Percentiles rank a stretch among this genome's conserved stretches.
These are phyloP conservation scores for Rhagium mordax DNA, from an alignment of 2,888 invertebrate genomes.

Conservation along the genomic window DNA sequence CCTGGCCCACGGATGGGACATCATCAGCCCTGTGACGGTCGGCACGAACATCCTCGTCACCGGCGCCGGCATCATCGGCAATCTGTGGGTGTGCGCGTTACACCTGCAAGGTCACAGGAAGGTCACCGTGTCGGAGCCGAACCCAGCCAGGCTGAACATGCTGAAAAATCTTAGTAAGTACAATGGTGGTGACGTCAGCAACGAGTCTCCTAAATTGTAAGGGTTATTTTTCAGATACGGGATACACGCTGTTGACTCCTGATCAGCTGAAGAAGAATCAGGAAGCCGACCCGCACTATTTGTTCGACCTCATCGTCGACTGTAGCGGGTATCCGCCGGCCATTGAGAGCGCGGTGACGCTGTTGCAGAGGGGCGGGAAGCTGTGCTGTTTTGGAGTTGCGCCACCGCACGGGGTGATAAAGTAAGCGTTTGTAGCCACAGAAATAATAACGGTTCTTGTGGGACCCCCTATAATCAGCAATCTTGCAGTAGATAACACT, in stretches of 20 bases:
- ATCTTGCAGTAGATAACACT: too few species aligned
- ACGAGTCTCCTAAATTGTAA: too few species aligned
- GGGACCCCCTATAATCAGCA: too few species aligned
- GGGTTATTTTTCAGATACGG: slow-evolving; percentile 76
- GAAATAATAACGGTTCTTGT: background rate
- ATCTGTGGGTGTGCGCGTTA: slow-evolving; percentile 77
- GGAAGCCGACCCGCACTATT: slow-evolving; percentile 65
- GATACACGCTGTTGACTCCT: slow-evolving; percentile 74
- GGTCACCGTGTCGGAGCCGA: slow-evolving; percentile 81
- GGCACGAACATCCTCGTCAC: slow-evolving; percentile 77
- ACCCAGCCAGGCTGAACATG: slow-evolving; percentile 71
- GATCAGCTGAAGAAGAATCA: slow-evolving; percentile 70
- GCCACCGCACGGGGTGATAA: slow-evolving; percentile 71
- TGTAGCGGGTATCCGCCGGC: slow-evolving; percentile 82
- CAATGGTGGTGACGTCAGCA: too few species aligned
- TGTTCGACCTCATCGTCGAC: slow-evolving; percentile 80
- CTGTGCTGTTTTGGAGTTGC: slow-evolving; percentile 82
- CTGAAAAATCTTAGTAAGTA: slow-evolving; percentile 72
- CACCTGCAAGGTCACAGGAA: slow-evolving; percentile 80
- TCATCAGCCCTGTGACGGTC: slow-evolving; percentile 75
- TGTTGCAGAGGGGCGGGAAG: slow-evolving; percentile 76
- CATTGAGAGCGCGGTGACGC: slow-evolving; percentile 76
- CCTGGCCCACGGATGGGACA: slow-evolving; percentile 79
- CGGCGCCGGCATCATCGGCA: slow-evolving; percentile 84
- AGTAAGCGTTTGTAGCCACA: too few species aligned